phyloP scores from a whole-genome alignment of 2,888 invertebrate species.

The Luperina testacea region DNA sequence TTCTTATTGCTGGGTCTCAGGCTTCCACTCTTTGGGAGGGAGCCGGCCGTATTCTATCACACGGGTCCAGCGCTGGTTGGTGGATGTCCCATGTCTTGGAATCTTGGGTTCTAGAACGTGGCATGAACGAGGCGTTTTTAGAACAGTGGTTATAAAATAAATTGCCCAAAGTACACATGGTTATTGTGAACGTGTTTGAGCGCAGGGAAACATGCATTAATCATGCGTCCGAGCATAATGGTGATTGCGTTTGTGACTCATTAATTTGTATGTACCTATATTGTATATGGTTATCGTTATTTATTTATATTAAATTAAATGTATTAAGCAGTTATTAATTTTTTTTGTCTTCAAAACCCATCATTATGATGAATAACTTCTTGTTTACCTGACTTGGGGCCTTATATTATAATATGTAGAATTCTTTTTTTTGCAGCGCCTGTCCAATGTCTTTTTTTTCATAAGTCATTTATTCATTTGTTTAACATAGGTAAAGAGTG shows the following conservation, averaged over 20 bases:
- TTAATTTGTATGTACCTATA: not conserved
- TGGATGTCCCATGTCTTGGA: not conserved
- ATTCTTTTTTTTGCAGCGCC: too few species aligned
- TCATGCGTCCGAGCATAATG: not conserved
- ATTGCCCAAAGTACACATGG: not conserved
- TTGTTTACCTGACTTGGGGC: too few species aligned
- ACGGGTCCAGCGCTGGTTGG: too few species aligned
- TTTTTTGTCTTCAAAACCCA: not conserved
- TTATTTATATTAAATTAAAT: conserved; percentile 6
- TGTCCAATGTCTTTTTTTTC: too few species aligned
- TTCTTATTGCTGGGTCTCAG: not conserved
- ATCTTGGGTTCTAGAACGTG: too few species aligned
- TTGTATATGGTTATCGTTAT: not conserved
- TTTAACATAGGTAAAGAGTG: too few species aligned
- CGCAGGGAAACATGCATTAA: not conserved
- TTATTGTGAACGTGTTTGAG: not conserved
- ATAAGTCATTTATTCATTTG: too few species aligned
- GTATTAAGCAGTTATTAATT: not conserved
- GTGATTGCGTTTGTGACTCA: not conserved
- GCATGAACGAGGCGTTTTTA: too few species aligned
- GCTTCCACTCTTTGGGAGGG: not conserved
- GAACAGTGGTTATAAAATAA: too few species aligned
- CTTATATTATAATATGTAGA: too few species aligned
- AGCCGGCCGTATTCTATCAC: not conserved
- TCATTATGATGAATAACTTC: too few species aligned